Percentiles rank a stretch among this genome's conserved stretches.
Evolutionary conservation across 2,797 vertebrate genomes (phyloP).

Genomic region (Periophthalmus magnuspinnatus): DNA sequence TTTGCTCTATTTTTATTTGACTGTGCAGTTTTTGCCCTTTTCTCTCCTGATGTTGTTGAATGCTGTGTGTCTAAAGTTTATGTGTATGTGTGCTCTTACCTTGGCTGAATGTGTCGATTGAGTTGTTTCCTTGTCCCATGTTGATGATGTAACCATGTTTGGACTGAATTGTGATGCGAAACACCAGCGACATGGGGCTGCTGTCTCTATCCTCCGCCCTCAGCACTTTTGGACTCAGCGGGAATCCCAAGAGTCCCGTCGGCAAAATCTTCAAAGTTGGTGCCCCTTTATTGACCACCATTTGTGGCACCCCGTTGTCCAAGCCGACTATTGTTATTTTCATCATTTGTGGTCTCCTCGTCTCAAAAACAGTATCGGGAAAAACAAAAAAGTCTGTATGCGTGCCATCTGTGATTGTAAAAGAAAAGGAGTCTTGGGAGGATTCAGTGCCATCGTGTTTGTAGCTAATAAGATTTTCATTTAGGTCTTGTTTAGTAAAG

Average conservation of each 20-base stretch:
- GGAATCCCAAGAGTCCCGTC: constrained; percentile 85
- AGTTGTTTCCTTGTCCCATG: constrained; percentile 86
- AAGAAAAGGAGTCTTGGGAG: constrained; percentile 88
- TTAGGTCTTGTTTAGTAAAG: constrained; percentile 93
- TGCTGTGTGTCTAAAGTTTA: neutral
- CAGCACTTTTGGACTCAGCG: constrained; percentile 84
- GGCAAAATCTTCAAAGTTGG: constrained; percentile 81
- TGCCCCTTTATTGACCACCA: constrained; percentile 87
- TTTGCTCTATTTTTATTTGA: neutral
- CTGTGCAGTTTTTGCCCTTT: neutral
- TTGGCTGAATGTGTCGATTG: constrained; percentile 88
- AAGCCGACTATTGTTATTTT: constrained; percentile 83
- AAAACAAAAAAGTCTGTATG: constrained; percentile 92
- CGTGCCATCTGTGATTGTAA: constrained; percentile 90
- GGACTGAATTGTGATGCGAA: constrained; percentile 81
- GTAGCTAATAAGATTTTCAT: constrained; percentile 94
- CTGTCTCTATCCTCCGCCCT: constrained; percentile 90
- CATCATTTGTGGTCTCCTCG: constrained; percentile 86
- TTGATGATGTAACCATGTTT: constrained; percentile 88
- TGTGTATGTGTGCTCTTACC: constrained; percentile 73
- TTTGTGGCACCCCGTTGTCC: constrained; percentile 86
- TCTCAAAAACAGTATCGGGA: constrained; percentile 90
- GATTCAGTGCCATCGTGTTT: constrained; percentile 89
- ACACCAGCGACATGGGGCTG: constrained; percentile 71
- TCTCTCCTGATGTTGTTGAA: neutral